Evolutionary conservation across 2,888 invertebrate species (phyloP).

Genomic region (Frankliniella intonsa): DNA sequence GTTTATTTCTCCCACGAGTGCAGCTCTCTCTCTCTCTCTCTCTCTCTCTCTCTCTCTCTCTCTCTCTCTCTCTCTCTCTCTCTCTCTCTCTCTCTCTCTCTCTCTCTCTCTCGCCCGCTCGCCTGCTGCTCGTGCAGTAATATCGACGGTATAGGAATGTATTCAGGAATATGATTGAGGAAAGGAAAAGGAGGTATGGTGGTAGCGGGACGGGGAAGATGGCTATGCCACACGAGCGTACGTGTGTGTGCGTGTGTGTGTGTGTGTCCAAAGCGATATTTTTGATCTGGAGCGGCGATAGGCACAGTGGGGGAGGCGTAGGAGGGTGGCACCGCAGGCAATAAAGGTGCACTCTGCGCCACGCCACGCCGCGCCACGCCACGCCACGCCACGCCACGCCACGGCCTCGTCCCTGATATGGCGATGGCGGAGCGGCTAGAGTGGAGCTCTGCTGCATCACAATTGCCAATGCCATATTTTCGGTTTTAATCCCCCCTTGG

Average conservation of each 20-base stretch:
- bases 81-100: too few species aligned
- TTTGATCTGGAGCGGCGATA: slow-evolving; percentile 22
- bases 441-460: not conserved
- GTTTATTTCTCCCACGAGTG: too few species aligned
- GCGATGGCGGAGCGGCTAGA: not conserved
- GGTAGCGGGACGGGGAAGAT: not conserved
- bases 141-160: not conserved
- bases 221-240: too few species aligned
- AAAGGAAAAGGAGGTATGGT: not conserved
- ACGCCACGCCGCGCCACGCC: not conserved
- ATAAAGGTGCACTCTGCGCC: slow-evolving; percentile 19
- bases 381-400: not conserved
- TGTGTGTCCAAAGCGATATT: not conserved
- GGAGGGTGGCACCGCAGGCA: not conserved
- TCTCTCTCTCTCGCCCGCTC: too few species aligned
- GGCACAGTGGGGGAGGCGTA: not conserved
- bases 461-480: slow-evolving; percentile 25
- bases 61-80: too few species aligned
- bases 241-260: not conserved
- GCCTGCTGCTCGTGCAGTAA: not conserved
- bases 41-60: too few species aligned
- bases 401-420: not conserved
- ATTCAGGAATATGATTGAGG: slow-evolving; percentile 14
- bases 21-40: too few species aligned
- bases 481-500: slow-evolving; percentile 3